Evolutionary conservation across 2,113 vertebrate genomes (phyloP).

Genomic region (Collichthys lucidus): DNA sequence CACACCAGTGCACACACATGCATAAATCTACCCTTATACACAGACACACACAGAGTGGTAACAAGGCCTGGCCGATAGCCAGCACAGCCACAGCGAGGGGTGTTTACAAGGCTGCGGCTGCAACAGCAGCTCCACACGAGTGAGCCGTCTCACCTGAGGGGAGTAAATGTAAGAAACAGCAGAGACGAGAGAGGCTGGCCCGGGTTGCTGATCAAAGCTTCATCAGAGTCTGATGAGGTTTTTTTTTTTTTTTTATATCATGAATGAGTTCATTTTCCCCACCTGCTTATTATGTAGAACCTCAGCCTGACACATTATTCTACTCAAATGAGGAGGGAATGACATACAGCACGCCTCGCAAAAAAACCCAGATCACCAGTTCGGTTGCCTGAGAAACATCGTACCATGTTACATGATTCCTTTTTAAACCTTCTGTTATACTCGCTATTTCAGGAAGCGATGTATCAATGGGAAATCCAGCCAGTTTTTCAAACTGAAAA

Average conservation of each 20-base stretch:
- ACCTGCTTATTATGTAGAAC: background rate
- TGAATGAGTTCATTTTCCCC: constrained; percentile 22
- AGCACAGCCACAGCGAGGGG: constrained; percentile 19
- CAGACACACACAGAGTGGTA: background rate
- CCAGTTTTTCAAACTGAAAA: background rate
- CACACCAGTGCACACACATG: constrained; percentile 16
- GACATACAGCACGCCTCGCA: background rate
- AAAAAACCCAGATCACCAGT: background rate
- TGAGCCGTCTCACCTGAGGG: constrained; percentile 27
- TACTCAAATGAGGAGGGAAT: background rate
- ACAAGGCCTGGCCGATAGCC: constrained; percentile 14
- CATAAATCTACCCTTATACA: background rate
- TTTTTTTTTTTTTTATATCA: constrained; percentile 22
- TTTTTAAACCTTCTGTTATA: background rate
- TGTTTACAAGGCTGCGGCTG: constrained; percentile 49
- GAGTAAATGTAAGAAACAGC: constrained; percentile 23
- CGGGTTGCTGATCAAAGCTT: constrained; percentile 27
- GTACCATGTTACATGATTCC: background rate
- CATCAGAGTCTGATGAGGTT: constrained; percentile 18
- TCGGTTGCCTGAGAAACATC: background rate
- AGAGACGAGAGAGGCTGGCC: background rate
- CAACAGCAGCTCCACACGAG: constrained; percentile 32
- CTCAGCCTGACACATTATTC: constrained; percentile 1
- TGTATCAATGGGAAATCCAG: background rate
- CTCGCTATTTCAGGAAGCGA: background rate